Evolutionary conservation across 2,888 invertebrate species (phyloP).

Genomic region (Pecten maximus): DNA sequence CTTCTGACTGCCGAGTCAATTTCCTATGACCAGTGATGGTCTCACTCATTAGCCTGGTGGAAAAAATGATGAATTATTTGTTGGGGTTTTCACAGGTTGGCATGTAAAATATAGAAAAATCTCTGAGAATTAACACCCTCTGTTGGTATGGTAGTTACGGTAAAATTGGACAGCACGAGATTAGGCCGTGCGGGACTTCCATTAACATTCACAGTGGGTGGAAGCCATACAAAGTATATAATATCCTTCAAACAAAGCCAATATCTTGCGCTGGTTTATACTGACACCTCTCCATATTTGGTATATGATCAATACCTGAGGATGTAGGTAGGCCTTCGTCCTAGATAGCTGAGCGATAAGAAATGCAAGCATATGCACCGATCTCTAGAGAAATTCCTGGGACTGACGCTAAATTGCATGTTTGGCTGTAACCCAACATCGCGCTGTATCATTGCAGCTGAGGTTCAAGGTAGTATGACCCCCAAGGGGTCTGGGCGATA

Average conservation of each 20-base stretch:
- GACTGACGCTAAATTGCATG: slow-evolving; percentile 10
- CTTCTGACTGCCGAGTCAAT: neutral
- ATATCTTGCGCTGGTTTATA: neutral
- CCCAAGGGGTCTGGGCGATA: neutral
- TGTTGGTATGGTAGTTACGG: neutral
- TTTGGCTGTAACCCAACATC: neutral
- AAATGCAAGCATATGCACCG: neutral
- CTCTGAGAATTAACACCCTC: neutral
- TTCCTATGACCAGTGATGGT: slow-evolving; percentile 9
- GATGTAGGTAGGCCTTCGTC: neutral
- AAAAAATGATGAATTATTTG: slow-evolving; percentile 33
- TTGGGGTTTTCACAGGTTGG: neutral
- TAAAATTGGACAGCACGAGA: neutral
- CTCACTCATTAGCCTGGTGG: slow-evolving; percentile 21
- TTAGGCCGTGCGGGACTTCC: neutral
- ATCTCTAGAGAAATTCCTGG: neutral
- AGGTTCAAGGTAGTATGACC: slow-evolving; percentile 3
- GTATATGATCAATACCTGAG: neutral
- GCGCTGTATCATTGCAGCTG: neutral
- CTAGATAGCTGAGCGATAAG: neutral
- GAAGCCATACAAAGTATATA: neutral
- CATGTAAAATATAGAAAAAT: slow-evolving; percentile 26
- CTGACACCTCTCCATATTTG: slow-evolving; percentile 16
- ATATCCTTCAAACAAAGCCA: neutral
- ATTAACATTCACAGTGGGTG: neutral